Conservation (phyloP, 2,113 vertebrate species). For the Phalacrocorax aristotelis region DNA sequence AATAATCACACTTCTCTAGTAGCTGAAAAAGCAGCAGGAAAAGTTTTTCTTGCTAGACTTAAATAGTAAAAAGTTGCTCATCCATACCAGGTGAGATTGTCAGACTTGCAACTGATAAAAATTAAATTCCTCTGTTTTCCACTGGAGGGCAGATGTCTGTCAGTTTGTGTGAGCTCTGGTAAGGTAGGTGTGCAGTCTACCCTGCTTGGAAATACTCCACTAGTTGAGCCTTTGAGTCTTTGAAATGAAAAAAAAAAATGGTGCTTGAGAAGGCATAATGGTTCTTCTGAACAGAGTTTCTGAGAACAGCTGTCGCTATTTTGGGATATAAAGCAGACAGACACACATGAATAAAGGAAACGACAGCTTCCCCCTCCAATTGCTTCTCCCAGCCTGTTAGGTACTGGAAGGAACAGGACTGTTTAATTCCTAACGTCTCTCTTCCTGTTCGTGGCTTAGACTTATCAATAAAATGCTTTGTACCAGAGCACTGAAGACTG, state of each 20-base stretch:
- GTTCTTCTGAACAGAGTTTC: not conserved
- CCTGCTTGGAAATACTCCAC: not conserved
- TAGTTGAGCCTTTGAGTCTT: not conserved
- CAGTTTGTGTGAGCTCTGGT: not conserved
- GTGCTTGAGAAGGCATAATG: not conserved
- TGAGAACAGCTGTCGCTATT: not conserved
- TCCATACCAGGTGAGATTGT: not conserved
- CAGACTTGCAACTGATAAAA: not conserved
- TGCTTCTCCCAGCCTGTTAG: not conserved
- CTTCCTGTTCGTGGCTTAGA: not conserved
- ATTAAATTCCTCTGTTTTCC: conserved; percentile 37
- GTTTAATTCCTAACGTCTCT: not conserved
- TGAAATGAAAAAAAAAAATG: not conserved
- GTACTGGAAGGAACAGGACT: not conserved
- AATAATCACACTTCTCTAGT: not conserved
- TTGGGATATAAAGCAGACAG: not conserved
- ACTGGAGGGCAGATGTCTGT: conserved; percentile 62
- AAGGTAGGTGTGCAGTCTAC: not conserved
- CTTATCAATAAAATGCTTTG: not conserved
- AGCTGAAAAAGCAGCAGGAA: not conserved
- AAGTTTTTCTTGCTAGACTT: not conserved
- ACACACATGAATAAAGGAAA: not conserved
- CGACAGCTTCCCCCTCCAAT: not conserved
- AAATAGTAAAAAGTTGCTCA: not conserved
- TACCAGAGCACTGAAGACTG: not conserved